Evolutionary conservation across 2,797 vertebrate species (phyloP).

Genomic region (Melanotaenia maccullochi): DNA sequence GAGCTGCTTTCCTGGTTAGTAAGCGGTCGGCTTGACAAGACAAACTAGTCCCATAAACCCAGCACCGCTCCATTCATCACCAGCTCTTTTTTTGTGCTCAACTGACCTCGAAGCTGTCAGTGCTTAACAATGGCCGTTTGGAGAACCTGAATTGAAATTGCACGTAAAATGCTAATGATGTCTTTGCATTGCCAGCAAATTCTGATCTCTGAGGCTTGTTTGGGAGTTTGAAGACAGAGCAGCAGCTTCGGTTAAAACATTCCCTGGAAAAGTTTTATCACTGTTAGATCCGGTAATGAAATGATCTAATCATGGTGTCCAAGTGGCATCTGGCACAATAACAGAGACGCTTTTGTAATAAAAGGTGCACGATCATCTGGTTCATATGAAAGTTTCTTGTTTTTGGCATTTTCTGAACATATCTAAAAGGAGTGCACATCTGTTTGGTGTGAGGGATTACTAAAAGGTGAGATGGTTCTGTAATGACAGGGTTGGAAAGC

Average conservation of each 20-base stretch:
- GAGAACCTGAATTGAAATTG: slow-evolving; percentile 61
- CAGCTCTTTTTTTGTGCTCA: slow-evolving; percentile 49
- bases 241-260: slow-evolving; percentile 24
- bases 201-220: slow-evolving; percentile 49
- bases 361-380: slow-evolving; percentile 2
- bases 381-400: slow-evolving; percentile 1
- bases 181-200: slow-evolving; percentile 53
- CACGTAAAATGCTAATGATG: slow-evolving; percentile 76
- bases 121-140: slow-evolving; percentile 60
- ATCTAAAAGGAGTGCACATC: slow-evolving; percentile 43
- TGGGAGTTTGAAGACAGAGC: slow-evolving; percentile 32
- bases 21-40: slow-evolving; percentile 56
- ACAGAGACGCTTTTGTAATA: neutral
- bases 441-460: slow-evolving; percentile 37
- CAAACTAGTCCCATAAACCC: slow-evolving; percentile 67
- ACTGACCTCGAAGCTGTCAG: slow-evolving; percentile 63
- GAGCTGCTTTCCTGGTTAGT: slow-evolving; percentile 35
- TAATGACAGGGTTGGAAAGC: slow-evolving; percentile 56
- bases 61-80: slow-evolving; percentile 53
- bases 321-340: neutral
- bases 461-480: slow-evolving; percentile 33
- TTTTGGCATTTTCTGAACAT: slow-evolving; percentile 6
- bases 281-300: slow-evolving; percentile 27
- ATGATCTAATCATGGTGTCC: slow-evolving; percentile 18
- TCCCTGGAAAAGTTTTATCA: slow-evolving; percentile 25